Base-by-base conservation (phyloP, 1,140 invertebrate genomes). In the Orussus abietinus region DNA sequence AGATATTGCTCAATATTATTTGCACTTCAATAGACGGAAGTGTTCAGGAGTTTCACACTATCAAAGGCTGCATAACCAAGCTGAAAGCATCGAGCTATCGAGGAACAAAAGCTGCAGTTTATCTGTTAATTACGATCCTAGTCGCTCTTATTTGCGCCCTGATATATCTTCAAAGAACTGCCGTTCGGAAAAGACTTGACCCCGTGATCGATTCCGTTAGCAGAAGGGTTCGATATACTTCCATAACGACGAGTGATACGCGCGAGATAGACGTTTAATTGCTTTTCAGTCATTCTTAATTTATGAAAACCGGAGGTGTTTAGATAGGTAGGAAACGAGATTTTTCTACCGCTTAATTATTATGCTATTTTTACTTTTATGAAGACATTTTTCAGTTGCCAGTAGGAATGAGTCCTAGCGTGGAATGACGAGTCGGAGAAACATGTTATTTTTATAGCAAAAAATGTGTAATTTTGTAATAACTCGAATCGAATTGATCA, bases 161-260 rank as follows among this genome's bases (percentile, higher is more conserved):
- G 40, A 67, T 77, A 7, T 85, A 84, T 49, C 59, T 83, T 10
- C 82, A 80, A 53, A 72, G 77, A 39, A 73, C 76, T 39, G 75
- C 73, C 47, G 59, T 84, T 15, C 73, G 74, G 45, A 75, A 72
- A 32, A 78, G 77, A 60, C 66, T 83, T 7, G 73, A 64, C n/a
- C 83, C 84, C 1, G 72, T 85, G 21, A 67, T 85, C 33, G 78
- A 83, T 42, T 78, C 77, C 42, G 76, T 85, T 21, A 76, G 81
- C 19, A 78, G 81, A 61, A 83, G 84, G 58, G 83, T 86, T 12
- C 81, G 85, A 43, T 87, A 87, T 49, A 86, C 83, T 3, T 82
- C 81, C 12, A 86, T 87, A 56, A 73, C 74, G 11, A 75, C 71
- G 14, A 64, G 64, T 19, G 77, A 78, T 26, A 64, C 62, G 11